Percentiles rank a stretch among this genome's conserved stretches.
Conservation (phyloP, 2,797 vertebrate species). For the Paedocypris micromegethes region DNA sequence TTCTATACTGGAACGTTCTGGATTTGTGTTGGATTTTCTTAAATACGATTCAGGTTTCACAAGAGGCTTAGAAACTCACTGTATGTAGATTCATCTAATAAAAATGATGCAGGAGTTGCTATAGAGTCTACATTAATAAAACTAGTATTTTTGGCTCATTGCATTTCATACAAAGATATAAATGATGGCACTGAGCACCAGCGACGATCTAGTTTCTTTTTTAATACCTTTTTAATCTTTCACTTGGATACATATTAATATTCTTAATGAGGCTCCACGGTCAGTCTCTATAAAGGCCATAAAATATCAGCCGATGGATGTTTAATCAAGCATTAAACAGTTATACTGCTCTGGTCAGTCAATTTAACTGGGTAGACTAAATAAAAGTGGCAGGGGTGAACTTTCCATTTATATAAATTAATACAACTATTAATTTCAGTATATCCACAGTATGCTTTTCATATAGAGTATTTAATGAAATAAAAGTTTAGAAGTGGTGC, state of each 20-base stretch:
- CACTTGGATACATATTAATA: not conserved
- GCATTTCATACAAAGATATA: not conserved
- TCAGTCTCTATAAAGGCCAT: not conserved
- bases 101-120: no score
- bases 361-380: not conserved
- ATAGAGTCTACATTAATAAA: no score
- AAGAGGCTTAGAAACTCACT: no score
- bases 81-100: no score
- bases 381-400: constrained; percentile 4
- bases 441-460: no score
- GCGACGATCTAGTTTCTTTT: not conserved
- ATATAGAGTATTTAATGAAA: no score
- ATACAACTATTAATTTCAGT: not conserved
- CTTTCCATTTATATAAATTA: not conserved
- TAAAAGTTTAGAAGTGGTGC: no score
- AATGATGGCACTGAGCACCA: not conserved
- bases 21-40: no score
- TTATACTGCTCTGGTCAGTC: constrained; percentile 1
- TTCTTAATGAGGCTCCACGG: not conserved
- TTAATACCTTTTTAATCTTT: constrained; percentile 11
- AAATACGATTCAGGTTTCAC: no score
- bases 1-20: no score
- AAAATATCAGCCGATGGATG: not conserved
- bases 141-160: not conserved
- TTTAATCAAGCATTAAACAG: constrained; percentile 6